phyloP scores from a whole-genome alignment of 2,113 vertebrate species.

The Percina caprodes region DNA sequence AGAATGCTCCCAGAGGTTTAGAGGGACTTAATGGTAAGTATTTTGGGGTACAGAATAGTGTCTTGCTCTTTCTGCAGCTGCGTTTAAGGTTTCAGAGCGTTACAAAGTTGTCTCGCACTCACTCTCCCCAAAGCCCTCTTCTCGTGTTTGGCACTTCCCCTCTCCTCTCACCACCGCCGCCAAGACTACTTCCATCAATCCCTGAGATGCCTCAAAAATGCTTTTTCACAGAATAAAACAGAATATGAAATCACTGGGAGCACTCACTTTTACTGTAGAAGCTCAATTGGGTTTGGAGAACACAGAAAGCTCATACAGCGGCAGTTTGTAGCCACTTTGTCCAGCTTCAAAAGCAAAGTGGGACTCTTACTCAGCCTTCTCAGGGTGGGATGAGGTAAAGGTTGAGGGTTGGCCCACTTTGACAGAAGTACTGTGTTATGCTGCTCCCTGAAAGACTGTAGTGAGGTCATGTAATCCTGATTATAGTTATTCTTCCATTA shows the following conservation, averaged over 20 bases:
- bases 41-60: slow-evolving; percentile 51
- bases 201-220: slow-evolving; percentile 27
- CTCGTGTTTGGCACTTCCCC: slow-evolving; percentile 49
- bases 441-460: slow-evolving; percentile 66
- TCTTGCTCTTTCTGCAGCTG: slow-evolving; percentile 32
- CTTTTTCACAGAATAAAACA: slow-evolving; percentile 54
- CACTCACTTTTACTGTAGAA: slow-evolving; percentile 42
- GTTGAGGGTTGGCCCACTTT: slow-evolving; percentile 37
- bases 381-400: slow-evolving; percentile 47
- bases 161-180: slow-evolving; percentile 4
- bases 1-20: slow-evolving; percentile 51
- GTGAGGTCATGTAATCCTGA: slow-evolving; percentile 62
- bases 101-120: slow-evolving; percentile 45
- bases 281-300: slow-evolving; percentile 35
- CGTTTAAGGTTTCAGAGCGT: slow-evolving; percentile 54
- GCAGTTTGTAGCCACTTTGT: slow-evolving; percentile 46
- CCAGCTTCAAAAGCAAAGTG: slow-evolving; percentile 48
- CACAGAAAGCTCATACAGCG: slow-evolving; percentile 54
- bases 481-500: slow-evolving; percentile 12
- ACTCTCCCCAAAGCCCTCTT: slow-evolving; percentile 45
- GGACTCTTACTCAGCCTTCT: slow-evolving; percentile 25
- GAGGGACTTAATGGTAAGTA: slow-evolving; percentile 44
- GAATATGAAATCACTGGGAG: slow-evolving; percentile 52
- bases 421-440: slow-evolving; percentile 49
- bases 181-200: slow-evolving; percentile 39